Base-by-base conservation (phyloP, 2,888 invertebrate species). In the Hemicrepidius hirtus region DNA sequence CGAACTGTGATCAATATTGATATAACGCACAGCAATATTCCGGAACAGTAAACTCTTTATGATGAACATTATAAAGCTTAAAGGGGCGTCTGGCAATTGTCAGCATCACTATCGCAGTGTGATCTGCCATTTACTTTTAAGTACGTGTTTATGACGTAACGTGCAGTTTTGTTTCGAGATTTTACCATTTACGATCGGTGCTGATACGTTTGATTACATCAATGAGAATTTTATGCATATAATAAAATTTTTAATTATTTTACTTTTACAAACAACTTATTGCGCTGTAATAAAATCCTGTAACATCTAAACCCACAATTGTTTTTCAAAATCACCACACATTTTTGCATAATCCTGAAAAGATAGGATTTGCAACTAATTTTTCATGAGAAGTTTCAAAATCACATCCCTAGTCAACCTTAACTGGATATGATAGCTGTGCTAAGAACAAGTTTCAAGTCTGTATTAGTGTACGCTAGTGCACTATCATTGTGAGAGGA, bases 31-130 rank as follows among this genome's bases (percentile, higher is more conserved):
- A 49, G 49, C 49, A 49, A 49, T 49, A 49, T 49, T 49, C 49
- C 49, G 49, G 49, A 49, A 49, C 49, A 49, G 49, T 49, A 49
- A 49, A 49, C 49, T 49, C 49, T 49, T 49, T 49, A 49, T 49
- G 49, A 21, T 49, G 49, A 49, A 49, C 49, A 49, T 49, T 49
- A 49, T 49, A 49, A 49, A 49, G 49, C 49, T 49, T 21, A 49
- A 49, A 49, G 49, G 49, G 49, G 49, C 49, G 18, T 20, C 49
- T 49, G 49, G 49, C 49, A 49, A 49, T 49, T 49, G 49, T 49
- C 49, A 49, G 49, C 21, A 16, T 20, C 40, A 49, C 49, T 49
- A 49, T 49, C 49, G 21, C 49, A 18, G 10, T 21, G 49, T 21
- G 49, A 49, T 49, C 49, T 49, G 49, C 49, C 49, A 49, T 49